Base-by-base conservation (phyloP, 2,113 vertebrate genomes). In the Apeltes quadracus region DNA sequence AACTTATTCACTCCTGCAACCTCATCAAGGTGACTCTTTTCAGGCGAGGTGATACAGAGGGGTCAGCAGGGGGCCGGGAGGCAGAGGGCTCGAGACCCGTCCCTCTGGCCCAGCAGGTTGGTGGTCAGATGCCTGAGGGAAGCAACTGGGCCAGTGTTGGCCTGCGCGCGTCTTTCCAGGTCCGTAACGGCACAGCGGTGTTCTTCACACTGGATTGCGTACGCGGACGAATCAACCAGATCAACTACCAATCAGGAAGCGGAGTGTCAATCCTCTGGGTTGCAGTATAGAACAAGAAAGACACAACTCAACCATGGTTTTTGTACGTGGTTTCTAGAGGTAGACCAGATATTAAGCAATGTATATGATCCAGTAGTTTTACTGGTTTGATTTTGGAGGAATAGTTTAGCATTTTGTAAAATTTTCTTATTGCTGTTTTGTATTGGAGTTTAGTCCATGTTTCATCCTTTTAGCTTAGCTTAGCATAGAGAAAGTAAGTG, bases 1-100 rank as follows among this genome's bases (percentile, higher is more conserved):
- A 94, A 87, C 89, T 96, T 61, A 97, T 97, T 75, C 95, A 96
- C 78, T 97, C 95, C 0, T 96, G 95, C 89, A 95, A 48, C 73
- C 61, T 95, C 69, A 81, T 97, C 38, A 94, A 94, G 84, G 90
- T 97, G 58, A 95, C 94, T 67, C 92, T 97, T 63, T 92, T 93
- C 57, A 91, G 73, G 54, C 78, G 86, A 81, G 75, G 76, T 58
- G 76, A 81, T 22, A n/a, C 64, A 2, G 71, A 78, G 10, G 67
- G 56, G 62, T 50, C 75, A 57, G 80, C 85, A 36, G 88, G 91
- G 13, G 56, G 72, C 29, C 68, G 57, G 14, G 82, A 61, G 44
- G 68, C 86, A 78, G 50, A 91, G 0, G 87, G 64, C 7, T 44
- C 23, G 0, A 78, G 61, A 7, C 79, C 93, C 5, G 59, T 87